These are phyloP conservation scores for Dallia pectoralis DNA, from an alignment of 2,797 vertebrate species.

Conservation along the genomic window DNA sequence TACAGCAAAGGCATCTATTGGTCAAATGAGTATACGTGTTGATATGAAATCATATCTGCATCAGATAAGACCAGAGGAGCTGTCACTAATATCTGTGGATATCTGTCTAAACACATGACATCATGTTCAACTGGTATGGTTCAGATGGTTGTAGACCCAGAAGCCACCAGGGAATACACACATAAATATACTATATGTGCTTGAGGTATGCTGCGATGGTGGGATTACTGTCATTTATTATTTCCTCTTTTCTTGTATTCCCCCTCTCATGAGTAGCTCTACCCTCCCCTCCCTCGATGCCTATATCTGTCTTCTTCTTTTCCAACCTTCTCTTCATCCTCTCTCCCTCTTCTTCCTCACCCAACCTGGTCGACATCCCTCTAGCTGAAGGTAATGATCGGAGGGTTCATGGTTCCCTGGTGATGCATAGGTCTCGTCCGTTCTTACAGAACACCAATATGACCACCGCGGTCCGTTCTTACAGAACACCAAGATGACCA, in stretches of 20 bases:
- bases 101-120: not conserved
- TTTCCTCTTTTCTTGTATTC: too few relatives aligned
- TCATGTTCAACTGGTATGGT: conserved; percentile 2
- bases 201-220: not conserved
- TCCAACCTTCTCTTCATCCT: too few relatives aligned
- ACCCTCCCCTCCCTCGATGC: too few relatives aligned
- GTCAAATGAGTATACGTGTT: not conserved
- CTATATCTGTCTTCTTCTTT: too few relatives aligned
- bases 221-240: not conserved
- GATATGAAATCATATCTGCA: not conserved
- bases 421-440: too few relatives aligned
- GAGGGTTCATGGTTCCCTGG: conserved; percentile 43
- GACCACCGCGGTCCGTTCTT: too few relatives aligned
- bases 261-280: too few relatives aligned
- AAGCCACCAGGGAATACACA: not conserved
- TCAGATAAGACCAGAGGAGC: not conserved
- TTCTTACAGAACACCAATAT: too few relatives aligned
- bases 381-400: not conserved
- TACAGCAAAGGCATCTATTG: not conserved
- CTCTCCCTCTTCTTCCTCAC: too few relatives aligned
- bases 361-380: too few relatives aligned
- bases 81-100: not conserved
- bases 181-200: not conserved
- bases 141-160: not conserved
- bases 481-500: too few relatives aligned